phyloP scores from a whole-genome alignment of 1,140 invertebrate species.

The Himalopsyche phryganea region DNA sequence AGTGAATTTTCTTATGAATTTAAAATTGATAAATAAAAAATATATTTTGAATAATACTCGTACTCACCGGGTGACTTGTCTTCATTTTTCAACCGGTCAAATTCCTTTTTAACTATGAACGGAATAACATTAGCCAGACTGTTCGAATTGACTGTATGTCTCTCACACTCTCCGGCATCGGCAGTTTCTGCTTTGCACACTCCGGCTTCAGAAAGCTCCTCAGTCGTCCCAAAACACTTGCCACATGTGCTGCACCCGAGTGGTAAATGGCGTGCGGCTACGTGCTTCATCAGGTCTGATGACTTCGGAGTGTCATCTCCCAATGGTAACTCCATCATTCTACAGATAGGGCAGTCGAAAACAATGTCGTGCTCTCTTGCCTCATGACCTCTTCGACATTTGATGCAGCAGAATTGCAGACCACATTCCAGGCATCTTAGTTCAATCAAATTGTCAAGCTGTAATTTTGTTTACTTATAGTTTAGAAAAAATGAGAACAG shows the following conservation, averaged over 20 bases:
- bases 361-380: conserved; percentile 38
- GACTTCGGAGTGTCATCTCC: conserved; percentile 38
- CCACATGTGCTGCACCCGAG: conserved; percentile 45
- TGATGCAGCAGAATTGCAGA: conserved; percentile 44
- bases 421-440: conserved; percentile 44
- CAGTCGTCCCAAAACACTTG: conserved; percentile 42
- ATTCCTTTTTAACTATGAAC: too few relatives aligned
- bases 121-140: too few relatives aligned
- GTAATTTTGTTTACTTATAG: not conserved
- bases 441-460: conserved; percentile 11
- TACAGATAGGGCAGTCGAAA: conserved; percentile 47
- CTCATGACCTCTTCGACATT: conserved; percentile 48
- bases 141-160: too few relatives aligned
- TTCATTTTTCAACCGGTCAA: too few relatives aligned
- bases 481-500: too few relatives aligned
- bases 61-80: too few relatives aligned
- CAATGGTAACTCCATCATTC: conserved; percentile 12
- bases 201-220: conserved; percentile 36
- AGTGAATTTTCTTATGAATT: too few relatives aligned
- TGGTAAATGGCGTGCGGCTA: conserved; percentile 42
- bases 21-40: too few relatives aligned
- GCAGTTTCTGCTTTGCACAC: not conserved
- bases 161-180: too few relatives aligned
- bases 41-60: too few relatives aligned
- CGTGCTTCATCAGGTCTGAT: conserved; percentile 42